Percentiles rank a stretch among this genome's conserved stretches.
Evolutionary conservation across 2,113 vertebrate genomes (phyloP).

Genomic region (Delphinus delphis): DNA sequence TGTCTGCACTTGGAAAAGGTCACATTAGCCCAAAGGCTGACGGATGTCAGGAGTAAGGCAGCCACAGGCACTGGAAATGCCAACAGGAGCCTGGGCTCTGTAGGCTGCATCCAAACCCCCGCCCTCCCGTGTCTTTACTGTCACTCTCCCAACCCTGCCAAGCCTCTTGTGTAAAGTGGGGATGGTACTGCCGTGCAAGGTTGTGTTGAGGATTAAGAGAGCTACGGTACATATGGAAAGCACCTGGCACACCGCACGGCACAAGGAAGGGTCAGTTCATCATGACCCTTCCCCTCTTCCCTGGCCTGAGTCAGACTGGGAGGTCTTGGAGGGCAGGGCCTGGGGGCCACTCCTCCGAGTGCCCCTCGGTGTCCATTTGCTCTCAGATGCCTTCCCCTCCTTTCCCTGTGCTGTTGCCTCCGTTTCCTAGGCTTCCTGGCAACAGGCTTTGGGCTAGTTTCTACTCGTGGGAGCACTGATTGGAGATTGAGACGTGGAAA

Average conservation of each 20-base stretch:
- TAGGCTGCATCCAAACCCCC: background rate
- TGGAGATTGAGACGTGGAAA: background rate
- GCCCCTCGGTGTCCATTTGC: accelerated
- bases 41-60: background rate
- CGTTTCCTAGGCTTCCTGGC: background rate
- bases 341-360: background rate
- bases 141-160: no score
- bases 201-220: background rate
- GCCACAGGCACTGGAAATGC: background rate
- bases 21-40: background rate
- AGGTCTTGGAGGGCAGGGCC: background rate
- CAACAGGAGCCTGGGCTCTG: background rate
- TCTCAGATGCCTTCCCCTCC: accelerated
- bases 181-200: accelerated
- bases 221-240: accelerated
- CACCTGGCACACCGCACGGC: accelerated
- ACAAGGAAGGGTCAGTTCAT: background rate
- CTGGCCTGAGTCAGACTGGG: background rate
- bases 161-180: background rate
- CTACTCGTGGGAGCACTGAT: background rate
- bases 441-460: background rate
- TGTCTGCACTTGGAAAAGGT: constrained; percentile 56
- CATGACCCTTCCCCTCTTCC: background rate
- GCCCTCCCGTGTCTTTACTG: background rate
- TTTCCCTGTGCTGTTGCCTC: background rate